Evolutionary conservation across 2,888 invertebrate species (phyloP), one percentile per base, ranked within the genome.

Genomic region (Smittia sp.): DNA sequence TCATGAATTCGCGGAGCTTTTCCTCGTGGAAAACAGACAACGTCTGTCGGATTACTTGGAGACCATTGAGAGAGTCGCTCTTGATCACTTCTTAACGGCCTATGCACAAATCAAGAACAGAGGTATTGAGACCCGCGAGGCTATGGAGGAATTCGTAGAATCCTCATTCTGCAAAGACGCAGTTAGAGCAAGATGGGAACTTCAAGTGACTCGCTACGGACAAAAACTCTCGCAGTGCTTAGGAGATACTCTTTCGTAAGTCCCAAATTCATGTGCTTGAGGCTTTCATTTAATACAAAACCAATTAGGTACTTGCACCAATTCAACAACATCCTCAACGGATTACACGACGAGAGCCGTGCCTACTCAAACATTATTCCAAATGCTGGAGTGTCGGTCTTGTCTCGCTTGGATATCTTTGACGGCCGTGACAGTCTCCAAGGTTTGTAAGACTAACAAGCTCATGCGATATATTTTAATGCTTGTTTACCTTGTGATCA

Each of bases 361-460:
- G 13, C 27, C 13, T 63, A 63, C 13, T 27, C 25, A 4, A n/a
- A 27, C 4, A 9, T 22, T 2, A 63, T 58, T 22, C 63, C 25
- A 4, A 63, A 63, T n/a, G 22, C 25, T 63, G 15, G 20, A 25
- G 63, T 63, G 4, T 27, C 9, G 11, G 63, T 63, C 22, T 63
- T 63, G 15, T 2, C 63, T 6, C 1, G 4, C 2, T 15, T 63
- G 1, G 27, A 63, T n/a, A 63, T 63, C 13, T 63, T 63, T 27
- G 22, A 20, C 11, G 63, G 63, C n/a, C 63, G 63, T n/a, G 27
- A 63, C 11, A 63, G n/a, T n/a, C n/a, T 63, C 15, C 27, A n/a
- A n/a, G n/a, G n/a, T n/a, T n/a, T n/a, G n/a, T n/a, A n/a, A n/a
- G n/a, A n/a, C n/a, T n/a, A n/a, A n/a, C n/a, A n/a, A n/a, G n/a